Evolutionary conservation across 2,888 invertebrate genomes (phyloP), one percentile per base, ranked within the genome.

Genomic region (Drosophila planitibia): DNA sequence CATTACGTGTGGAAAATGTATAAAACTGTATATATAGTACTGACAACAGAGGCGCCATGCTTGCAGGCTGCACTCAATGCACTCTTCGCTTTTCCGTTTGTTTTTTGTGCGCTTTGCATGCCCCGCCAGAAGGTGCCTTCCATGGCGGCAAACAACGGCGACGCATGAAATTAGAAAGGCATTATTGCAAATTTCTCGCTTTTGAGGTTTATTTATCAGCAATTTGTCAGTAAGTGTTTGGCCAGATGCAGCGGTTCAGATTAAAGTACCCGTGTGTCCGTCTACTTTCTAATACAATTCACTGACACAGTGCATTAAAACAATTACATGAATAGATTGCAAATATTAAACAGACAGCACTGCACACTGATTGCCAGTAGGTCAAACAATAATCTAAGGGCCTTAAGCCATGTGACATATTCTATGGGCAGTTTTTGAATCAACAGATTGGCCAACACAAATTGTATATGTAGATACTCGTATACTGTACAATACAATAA

Each of bases 141-240:
- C 62, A 72, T 69, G 76, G 74, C 75, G 61, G 59, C 41, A 76
- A 70, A 52, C 57, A 62, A 73, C 69, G 60, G 60, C 60, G 64
- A 81, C 90, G 85, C 89, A 89, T 86, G 86, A 86, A 86, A 86
- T 90, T 86, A 90, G 86, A 86, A 86, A 86, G 86, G 90, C 88
- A 83, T 88, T 86, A 90, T 86, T 78, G 88, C 86, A 86, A 86
- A 88, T 88, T 80, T 85, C 80, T 77, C 68, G 84, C 76, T 62
- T 81, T 80, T 82, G 82, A 80, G 81, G 82, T 83, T 83, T 90
- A 89, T 90, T 87, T 87, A 90, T 81, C 89, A 86, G 87, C 86
- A 90, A 87, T 87, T 87, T 87, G 90, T 90, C 90, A 89, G 88
- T 77, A 82, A 85, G 86, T 86, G 78, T 82, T 82, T 76, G 61